A percentile compares a stretch with the other conserved stretches of the same genome.
phyloP scores from a whole-genome alignment of 2,888 invertebrate genomes.

The Eilema sororculum region DNA sequence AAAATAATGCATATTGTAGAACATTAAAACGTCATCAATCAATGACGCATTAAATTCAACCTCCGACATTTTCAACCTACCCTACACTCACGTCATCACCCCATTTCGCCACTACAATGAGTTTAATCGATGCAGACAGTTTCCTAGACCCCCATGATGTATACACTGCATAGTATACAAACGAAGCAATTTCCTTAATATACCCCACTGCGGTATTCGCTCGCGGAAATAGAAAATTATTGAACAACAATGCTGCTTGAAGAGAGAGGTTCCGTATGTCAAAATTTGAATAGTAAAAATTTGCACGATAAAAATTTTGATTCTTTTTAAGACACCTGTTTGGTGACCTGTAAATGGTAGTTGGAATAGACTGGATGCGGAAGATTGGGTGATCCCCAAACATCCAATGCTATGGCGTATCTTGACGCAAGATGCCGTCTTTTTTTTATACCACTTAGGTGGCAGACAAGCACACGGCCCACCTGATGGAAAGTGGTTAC shows the following conservation, averaged over 20 bases:
- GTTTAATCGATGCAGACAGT: conserved; percentile 37
- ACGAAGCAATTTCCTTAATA: conserved; percentile 51
- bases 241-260: neutral
- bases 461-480: too few species aligned
- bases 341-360: too few species aligned
- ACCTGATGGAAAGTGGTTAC: too few species aligned
- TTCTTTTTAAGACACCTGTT: too few species aligned
- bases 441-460: too few species aligned
- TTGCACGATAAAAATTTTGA: too few species aligned
- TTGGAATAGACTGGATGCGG: too few species aligned
- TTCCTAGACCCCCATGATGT: neutral
- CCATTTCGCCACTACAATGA: conserved; percentile 1
- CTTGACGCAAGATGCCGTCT: too few species aligned
- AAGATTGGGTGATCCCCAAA: too few species aligned
- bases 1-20: neutral
- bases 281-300: neutral
- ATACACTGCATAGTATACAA: neutral
- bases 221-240: conserved; percentile 34
- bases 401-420: too few species aligned
- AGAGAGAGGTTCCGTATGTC: neutral
- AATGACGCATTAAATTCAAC: neutral
- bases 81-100: conserved; percentile 8
- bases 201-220: conserved; percentile 29
- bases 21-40: conserved; percentile 2
- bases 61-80: neutral